phyloP scores from a whole-genome alignment of 2,888 invertebrate species.

The Pristionchus fissidentatus region DNA sequence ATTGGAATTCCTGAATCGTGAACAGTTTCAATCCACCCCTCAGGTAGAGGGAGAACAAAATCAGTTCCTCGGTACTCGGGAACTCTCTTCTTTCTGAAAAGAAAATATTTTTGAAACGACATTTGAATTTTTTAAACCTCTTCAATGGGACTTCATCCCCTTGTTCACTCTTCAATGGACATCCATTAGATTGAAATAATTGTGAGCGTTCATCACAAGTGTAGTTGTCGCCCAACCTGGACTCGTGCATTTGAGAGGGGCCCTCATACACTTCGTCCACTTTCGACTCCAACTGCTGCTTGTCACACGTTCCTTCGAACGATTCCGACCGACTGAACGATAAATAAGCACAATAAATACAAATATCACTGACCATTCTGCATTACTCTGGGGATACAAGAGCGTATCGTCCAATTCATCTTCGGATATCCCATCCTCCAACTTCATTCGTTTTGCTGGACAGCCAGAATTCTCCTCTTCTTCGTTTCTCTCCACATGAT shows the following conservation, averaged over 20 bases:
- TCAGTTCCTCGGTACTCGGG: background rate
- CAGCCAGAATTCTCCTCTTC: background rate
- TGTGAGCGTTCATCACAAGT: no score
- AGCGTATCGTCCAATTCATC: background rate
- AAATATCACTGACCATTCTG: background rate
- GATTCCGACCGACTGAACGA: background rate
- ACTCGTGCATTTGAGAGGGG: no score
- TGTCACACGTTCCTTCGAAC: background rate
- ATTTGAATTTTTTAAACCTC: background rate
- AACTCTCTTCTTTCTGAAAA: constrained; percentile 6
- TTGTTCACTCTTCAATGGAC: background rate
- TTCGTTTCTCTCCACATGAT: background rate
- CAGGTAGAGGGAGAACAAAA: background rate
- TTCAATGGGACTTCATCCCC: background rate
- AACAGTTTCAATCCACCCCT: background rate
- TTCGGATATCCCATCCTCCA: no score
- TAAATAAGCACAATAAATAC: background rate
- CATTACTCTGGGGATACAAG: background rate
- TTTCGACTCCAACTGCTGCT: no score
- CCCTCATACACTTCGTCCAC: no score
- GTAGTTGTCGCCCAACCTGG: no score
- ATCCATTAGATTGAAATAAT: no score
- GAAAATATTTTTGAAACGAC: background rate
- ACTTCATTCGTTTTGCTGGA: background rate
- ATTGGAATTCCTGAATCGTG: constrained; percentile 39